phyloP scores from a whole-genome alignment of 2,888 invertebrate species.

The Drosophila recens region DNA sequence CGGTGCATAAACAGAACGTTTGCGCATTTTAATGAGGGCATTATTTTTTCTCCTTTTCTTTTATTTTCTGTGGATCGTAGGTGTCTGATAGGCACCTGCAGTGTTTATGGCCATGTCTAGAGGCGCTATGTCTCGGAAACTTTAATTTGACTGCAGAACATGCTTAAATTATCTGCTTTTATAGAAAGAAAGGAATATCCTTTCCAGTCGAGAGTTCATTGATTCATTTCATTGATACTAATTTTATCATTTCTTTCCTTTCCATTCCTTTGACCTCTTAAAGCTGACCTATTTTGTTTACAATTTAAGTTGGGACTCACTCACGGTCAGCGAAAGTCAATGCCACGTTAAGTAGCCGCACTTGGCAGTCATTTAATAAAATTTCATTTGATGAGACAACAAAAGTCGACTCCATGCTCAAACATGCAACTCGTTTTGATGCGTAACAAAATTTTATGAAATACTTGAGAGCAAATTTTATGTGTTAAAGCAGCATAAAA shows the following conservation, averaged over 20 bases:
- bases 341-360: slow-evolving; percentile 47
- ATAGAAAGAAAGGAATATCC: background rate
- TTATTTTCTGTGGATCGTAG: slow-evolving; percentile 2
- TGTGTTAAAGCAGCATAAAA: slow-evolving; percentile 74
- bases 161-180: background rate
- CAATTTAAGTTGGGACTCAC: slow-evolving; percentile 7
- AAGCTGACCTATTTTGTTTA: slow-evolving; percentile 49
- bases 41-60: slow-evolving; percentile 31
- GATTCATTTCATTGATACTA: background rate
- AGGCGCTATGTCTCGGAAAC: slow-evolving; percentile 1
- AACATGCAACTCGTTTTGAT: slow-evolving; percentile 63
- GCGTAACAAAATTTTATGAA: slow-evolving; percentile 79
- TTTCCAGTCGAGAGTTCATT: background rate
- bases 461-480: slow-evolving; percentile 78
- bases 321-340: slow-evolving; percentile 46
- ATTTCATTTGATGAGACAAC: slow-evolving; percentile 66
- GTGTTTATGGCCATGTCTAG: slow-evolving; percentile 30
- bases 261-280: slow-evolving; percentile 14
- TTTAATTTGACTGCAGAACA: slow-evolving; percentile 4
- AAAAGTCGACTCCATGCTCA: slow-evolving; percentile 50
- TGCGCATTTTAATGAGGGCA: slow-evolving; percentile 75
- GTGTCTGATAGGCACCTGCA: slow-evolving; percentile 33
- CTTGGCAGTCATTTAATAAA: slow-evolving; percentile 73
- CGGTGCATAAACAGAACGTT: slow-evolving; percentile 77
- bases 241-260: background rate